phyloP scores from a whole-genome alignment of 2,888 invertebrate genomes.

The Anticlea derivata region DNA sequence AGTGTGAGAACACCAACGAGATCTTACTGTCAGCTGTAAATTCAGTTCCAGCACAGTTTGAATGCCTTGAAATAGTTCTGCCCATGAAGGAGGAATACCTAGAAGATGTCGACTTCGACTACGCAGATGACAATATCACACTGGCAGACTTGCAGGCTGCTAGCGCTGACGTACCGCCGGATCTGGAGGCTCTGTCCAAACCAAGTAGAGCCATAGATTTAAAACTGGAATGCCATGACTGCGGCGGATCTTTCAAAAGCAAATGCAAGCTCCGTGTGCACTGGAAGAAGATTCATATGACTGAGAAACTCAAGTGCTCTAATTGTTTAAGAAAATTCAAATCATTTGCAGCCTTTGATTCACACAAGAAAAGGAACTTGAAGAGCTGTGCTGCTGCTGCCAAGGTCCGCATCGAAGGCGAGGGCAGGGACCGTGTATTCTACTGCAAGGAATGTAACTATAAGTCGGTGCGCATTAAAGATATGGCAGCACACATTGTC shows the following conservation, averaged over 20 bases:
- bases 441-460: constrained; percentile 56
- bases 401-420: constrained; percentile 31
- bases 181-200: neutral
- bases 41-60: neutral
- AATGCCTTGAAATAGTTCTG: neutral
- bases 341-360: constrained; percentile 36
- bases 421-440: constrained; percentile 28
- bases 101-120: constrained; percentile 8
- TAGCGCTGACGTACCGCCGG: neutral
- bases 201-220: constrained; percentile 46
- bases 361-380: constrained; percentile 32
- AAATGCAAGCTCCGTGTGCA: constrained; percentile 58
- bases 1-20: constrained; percentile 60
- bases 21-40: constrained; percentile 41
- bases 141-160: constrained; percentile 10
- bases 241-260: constrained; percentile 51
- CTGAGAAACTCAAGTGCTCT: constrained; percentile 42
- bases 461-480: constrained; percentile 52
- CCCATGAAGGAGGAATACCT: constrained; percentile 21
- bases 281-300: constrained; percentile 52
- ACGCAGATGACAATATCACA: constrained; percentile 12
- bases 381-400: constrained; percentile 26
- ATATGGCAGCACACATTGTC: constrained; percentile 50
- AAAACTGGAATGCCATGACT: constrained; percentile 56
- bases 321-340: constrained; percentile 44